phyloP scores from a whole-genome alignment of 1,140 invertebrate species.

The Pentalonia nigronervosa region DNA sequence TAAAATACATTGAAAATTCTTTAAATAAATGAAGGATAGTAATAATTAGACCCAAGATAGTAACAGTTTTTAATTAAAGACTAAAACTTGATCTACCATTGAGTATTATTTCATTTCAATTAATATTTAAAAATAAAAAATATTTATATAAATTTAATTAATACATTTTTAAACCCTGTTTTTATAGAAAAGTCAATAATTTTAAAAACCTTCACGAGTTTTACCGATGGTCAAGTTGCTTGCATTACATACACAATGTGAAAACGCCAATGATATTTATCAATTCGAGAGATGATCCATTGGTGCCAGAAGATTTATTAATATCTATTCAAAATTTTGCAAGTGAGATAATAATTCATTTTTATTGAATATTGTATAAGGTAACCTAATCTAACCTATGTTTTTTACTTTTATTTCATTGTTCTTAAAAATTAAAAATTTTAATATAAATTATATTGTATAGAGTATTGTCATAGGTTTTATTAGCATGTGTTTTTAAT shows the following conservation, averaged over 20 bases:
- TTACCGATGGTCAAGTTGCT: slow-evolving; percentile 83
- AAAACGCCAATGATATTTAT: slow-evolving; percentile 86
- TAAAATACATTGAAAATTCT: not conserved
- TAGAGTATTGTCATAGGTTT: not conserved
- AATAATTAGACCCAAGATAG: not conserved
- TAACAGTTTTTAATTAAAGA: not conserved
- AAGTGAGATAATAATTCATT: slow-evolving; percentile 68
- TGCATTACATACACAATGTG: slow-evolving; percentile 79
- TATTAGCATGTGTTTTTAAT: not conserved
- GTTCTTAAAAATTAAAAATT: not conserved
- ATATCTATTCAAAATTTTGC: slow-evolving; percentile 77
- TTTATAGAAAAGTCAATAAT: slow-evolving; percentile 75
- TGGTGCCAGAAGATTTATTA: slow-evolving; percentile 79
- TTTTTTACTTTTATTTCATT: not conserved
- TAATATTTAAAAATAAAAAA: not conserved
- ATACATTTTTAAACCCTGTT: not conserved
- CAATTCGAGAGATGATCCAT: slow-evolving; percentile 87
- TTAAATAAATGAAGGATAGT: not conserved
- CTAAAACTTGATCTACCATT: not conserved
- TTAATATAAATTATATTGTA: not conserved
- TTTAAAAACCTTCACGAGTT: slow-evolving; percentile 79
- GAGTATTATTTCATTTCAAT: not conserved
- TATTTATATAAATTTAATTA: not conserved
- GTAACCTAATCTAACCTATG: not conserved
- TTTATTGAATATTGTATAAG: not conserved